phyloP scores from a whole-genome alignment of 1,140 invertebrate genomes.

The Octopus sinensis region DNA sequence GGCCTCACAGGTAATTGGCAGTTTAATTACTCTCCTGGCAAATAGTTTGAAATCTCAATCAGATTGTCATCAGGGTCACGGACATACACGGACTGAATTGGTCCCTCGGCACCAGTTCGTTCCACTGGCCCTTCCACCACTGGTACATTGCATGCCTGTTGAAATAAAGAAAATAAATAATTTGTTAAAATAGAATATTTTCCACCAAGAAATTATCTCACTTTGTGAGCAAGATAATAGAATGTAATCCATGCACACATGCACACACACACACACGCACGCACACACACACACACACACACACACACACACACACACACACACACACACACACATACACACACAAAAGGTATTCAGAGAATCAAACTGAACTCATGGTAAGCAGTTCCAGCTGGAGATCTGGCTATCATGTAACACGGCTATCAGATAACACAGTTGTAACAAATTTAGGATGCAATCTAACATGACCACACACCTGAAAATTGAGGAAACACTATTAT shows the following conservation, averaged over 20 bases:
- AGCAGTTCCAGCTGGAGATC: too few relatives aligned
- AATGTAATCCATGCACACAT: background rate
- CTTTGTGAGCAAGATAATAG: too few relatives aligned
- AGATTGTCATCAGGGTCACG: conserved; percentile 54
- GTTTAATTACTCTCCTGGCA: background rate
- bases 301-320: conserved; percentile 8
- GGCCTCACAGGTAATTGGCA: too few relatives aligned
- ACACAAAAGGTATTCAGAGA: background rate
- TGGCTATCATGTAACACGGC: too few relatives aligned
- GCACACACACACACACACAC: conserved; percentile 3
- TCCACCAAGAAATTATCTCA: background rate
- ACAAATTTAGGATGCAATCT: too few relatives aligned
- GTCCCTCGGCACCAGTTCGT: conserved; percentile 50
- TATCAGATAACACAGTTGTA: too few relatives aligned
- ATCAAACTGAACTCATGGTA: too few relatives aligned
- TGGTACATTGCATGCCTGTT: conserved; percentile 33
- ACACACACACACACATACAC: conserved; percentile 17
- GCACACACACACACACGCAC: conserved; percentile 2
- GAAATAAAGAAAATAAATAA: conserved; percentile 11
- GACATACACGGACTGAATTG: conserved; percentile 50
- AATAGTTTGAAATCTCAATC: conserved; percentile 50
- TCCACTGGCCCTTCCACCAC: conserved; percentile 50
- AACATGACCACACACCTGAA: too few relatives aligned
- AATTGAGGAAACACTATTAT: too few relatives aligned
- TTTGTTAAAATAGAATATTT: background rate